Evolutionary conservation across 2,797 vertebrate genomes (phyloP), one percentile per base, ranked within the genome.

Genomic region (Phrynocephalus forsythii): DNA sequence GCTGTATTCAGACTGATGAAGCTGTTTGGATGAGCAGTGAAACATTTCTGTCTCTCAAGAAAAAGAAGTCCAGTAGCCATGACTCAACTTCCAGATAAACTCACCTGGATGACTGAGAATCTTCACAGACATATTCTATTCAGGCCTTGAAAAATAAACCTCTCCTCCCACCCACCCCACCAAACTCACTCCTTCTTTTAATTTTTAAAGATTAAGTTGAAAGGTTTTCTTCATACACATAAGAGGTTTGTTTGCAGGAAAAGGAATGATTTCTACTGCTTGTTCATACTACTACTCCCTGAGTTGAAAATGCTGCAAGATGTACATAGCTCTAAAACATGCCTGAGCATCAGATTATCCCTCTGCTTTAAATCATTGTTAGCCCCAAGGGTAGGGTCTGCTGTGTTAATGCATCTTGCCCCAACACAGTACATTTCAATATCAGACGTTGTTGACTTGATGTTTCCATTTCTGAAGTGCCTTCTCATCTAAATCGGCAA

Each of bases 401-500:
- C 60, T 60, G 73, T 83, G 71, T 5, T 33, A 68, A 6, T 18
- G 24, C 28, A 30, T 79, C 52, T 82, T 75, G 79, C 82, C 83
- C 83, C 24, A 92, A 67, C 87, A 73, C 82, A 73, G 79, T 60
- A 3, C 88, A 66, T 88, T 91, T 82, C 69, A 68, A n/a, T 38
- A 81, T 86, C 90, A 72, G 79, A 76, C 87, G 3, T 85, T 71
- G 26, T 91, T 93, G 92, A 87, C 86, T 91, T 92, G 86, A 90
- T 91, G 88, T 90, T 87, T 92, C 85, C 60, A 7, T 88, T 92
- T 87, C 84, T 88, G 93, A 90, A 90, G 77, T 60, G 77, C 89
- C 83, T 72, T 92, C 90, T 94, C 92, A 86, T 90, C 85, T 93
- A 92, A 91, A 86, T 89, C 69, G 82, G 56, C 89, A 91, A 84